phyloP scores from a whole-genome alignment of 2,113 vertebrate genomes.

The Oceanodroma tethys region DNA sequence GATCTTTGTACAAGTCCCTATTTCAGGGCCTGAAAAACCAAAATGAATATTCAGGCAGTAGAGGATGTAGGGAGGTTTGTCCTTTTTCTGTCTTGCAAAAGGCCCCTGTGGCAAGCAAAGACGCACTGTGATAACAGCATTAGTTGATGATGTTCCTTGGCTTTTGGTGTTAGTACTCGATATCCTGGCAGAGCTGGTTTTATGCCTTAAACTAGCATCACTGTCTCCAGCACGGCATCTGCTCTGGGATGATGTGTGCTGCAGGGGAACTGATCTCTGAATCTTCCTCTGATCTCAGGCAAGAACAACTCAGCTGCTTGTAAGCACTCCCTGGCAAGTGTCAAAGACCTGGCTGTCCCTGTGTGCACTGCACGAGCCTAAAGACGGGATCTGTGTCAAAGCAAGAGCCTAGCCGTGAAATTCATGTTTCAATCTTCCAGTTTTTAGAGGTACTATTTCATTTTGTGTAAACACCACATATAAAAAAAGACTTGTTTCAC shows the following conservation, averaged over 20 bases:
- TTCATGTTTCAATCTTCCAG: neutral
- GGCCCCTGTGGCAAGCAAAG: neutral
- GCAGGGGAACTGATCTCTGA: neutral
- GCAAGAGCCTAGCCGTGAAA: neutral
- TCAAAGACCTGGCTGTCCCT: neutral
- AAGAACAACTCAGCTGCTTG: neutral
- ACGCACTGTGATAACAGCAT: neutral
- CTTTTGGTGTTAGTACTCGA: neutral
- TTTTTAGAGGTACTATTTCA: neutral
- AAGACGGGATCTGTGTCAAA: neutral
- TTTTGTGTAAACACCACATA: neutral
- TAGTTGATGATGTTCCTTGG: neutral
- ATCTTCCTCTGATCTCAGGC: neutral
- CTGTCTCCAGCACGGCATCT: neutral
- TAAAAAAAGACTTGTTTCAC: neutral
- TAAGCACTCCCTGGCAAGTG: neutral
- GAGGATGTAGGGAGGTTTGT: neutral
- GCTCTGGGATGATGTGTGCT: neutral
- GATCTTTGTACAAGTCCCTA: neutral
- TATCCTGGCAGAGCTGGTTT: rapidly evolving
- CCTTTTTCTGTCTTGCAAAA: neutral
- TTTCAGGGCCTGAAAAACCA: neutral
- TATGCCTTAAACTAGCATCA: neutral
- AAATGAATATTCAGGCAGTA: neutral
- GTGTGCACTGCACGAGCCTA: rapidly evolving